Conservation (phyloP, 2,888 invertebrate genomes). For the Megaustenia siamemsis region DNA sequence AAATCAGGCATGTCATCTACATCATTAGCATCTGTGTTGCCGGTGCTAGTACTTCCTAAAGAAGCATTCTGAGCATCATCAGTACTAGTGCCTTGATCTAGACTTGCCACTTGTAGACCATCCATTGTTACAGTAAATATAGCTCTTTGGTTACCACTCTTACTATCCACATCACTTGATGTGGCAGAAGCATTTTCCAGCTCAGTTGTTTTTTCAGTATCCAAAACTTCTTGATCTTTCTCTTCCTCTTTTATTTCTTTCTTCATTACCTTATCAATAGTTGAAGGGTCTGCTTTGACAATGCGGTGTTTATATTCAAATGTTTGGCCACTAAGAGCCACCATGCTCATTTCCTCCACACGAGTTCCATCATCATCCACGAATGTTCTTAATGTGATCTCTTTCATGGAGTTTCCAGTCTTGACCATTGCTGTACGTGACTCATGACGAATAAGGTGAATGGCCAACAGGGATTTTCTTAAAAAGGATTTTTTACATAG, state of each 20-base stretch:
- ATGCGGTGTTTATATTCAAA: slow-evolving; percentile 53
- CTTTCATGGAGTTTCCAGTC: slow-evolving; percentile 42
- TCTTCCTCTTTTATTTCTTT: slow-evolving; percentile 18
- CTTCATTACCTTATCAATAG: slow-evolving; percentile 21
- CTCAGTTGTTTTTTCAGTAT: slow-evolving; percentile 9
- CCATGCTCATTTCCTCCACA: slow-evolving; percentile 55
- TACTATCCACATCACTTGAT: background rate
- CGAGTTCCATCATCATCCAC: slow-evolving; percentile 52
- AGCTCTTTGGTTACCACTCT: slow-evolving; percentile 20
- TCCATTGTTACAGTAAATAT: slow-evolving; percentile 44
- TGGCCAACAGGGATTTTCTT: slow-evolving; percentile 44
- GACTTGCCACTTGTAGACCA: slow-evolving; percentile 31
- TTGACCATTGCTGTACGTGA: slow-evolving; percentile 44
- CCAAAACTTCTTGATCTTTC: slow-evolving; percentile 6
- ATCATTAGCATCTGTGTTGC: background rate
- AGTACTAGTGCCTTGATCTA: slow-evolving; percentile 4
- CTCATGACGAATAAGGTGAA: slow-evolving; percentile 44
- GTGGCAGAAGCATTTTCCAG: background rate
- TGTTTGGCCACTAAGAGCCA: slow-evolving; percentile 43
- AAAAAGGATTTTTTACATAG: slow-evolving; percentile 47
- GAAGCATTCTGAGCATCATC: background rate
- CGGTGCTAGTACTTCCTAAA: background rate
- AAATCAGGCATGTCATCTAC: slow-evolving; percentile 48
- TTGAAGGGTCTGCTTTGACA: slow-evolving; percentile 42
- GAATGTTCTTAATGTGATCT: slow-evolving; percentile 47